A percentile compares a stretch with the other conserved stretches of the same genome.
Evolutionary conservation across 1,140 invertebrate genomes (phyloP).

Genomic region (Macrosteles quadrilineatus): DNA sequence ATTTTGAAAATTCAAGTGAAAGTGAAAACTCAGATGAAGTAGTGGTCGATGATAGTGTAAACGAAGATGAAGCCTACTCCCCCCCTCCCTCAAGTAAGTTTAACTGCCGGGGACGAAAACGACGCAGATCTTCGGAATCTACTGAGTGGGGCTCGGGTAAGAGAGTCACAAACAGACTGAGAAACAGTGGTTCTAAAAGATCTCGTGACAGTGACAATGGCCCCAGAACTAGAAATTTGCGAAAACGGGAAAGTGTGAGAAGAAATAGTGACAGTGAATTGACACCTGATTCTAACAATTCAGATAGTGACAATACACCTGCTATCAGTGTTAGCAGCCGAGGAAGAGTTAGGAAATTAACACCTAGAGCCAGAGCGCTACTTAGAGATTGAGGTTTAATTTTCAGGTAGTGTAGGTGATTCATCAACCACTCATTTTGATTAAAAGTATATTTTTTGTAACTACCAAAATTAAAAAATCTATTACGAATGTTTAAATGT

Average conservation of each 20-base stretch:
- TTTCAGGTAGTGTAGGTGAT: no score
- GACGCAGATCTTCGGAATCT: constrained; percentile 1
- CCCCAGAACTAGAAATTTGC: neutral
- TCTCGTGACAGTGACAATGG: neutral
- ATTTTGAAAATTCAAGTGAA: constrained; percentile 12
- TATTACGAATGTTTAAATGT: no score
- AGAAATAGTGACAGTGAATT: constrained; percentile 39
- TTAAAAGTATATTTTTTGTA: no score
- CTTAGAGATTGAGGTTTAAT: constrained; percentile 54
- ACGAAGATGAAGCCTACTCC: neutral
- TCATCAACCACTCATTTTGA: no score
- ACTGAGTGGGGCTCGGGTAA: neutral
- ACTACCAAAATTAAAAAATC: no score
- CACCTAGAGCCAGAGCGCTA: constrained; percentile 71
- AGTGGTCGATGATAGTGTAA: neutral
- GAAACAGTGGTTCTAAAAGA: constrained; percentile 4
- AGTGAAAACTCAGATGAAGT: constrained; percentile 2
- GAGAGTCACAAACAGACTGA: neutral
- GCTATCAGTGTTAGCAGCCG: constrained; percentile 67
- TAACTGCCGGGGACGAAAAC: neutral
- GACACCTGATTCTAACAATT: constrained; percentile 29
- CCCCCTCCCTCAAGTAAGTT: neutral
- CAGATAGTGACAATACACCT: constrained; percentile 34
- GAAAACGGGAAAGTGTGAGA: constrained; percentile 22
- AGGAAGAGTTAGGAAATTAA: constrained; percentile 79